Evolutionary conservation across 1,140 invertebrate genomes (phyloP).

Genomic region (Caenorhabditis briggsae): DNA sequence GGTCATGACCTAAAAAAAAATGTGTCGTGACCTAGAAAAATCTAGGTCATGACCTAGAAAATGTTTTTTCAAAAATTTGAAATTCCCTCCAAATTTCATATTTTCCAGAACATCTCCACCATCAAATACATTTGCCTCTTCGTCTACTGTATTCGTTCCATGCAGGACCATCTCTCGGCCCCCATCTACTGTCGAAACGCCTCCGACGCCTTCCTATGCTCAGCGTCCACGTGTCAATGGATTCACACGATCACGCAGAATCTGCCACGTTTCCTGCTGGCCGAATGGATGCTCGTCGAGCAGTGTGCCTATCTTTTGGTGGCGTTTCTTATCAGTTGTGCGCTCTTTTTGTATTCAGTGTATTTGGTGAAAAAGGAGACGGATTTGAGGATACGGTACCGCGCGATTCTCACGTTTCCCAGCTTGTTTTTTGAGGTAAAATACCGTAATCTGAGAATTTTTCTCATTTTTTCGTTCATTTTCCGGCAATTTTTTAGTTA

Average conservation of each 20-base stretch:
- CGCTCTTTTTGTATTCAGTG: conserved; percentile 27
- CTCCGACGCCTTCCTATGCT: background rate
- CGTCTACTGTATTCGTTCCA: conserved; percentile 29
- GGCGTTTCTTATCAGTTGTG: background rate
- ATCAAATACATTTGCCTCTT: conserved; percentile 5
- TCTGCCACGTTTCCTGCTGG: background rate
- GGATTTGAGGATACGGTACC: conserved; percentile 22
- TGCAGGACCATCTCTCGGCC: conserved; percentile 5
- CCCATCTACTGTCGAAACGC: background rate
- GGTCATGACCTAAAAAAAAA: too few species aligned
- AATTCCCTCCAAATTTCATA: background rate
- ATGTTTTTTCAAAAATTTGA: background rate
- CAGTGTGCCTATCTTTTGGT: conserved; percentile 24
- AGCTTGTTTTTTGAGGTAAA: conserved; percentile 38
- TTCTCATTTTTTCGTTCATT: background rate
- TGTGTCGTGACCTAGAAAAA: too few species aligned
- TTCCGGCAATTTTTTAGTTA: background rate
- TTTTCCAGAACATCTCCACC: conserved; percentile 4
- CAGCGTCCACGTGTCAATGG: background rate
- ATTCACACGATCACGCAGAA: background rate
- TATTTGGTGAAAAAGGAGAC: background rate
- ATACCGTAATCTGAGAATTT: too few species aligned
- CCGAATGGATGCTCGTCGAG: background rate
- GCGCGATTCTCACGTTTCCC: conserved; percentile 7
- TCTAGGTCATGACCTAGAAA: too few species aligned